phyloP scores from a whole-genome alignment of 1,140 invertebrate genomes.

The Penaeus chinensis region DNA sequence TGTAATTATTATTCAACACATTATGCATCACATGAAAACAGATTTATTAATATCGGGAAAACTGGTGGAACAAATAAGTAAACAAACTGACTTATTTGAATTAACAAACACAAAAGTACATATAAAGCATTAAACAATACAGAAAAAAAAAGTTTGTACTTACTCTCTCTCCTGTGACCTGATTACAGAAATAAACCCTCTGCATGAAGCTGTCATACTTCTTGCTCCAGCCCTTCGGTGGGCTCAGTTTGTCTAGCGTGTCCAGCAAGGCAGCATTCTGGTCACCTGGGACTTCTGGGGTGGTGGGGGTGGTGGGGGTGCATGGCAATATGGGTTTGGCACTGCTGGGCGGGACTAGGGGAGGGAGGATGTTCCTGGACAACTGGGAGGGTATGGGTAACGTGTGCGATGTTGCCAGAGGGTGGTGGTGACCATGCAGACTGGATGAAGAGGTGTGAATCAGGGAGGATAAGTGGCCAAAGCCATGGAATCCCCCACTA shows the following conservation, averaged over 20 bases:
- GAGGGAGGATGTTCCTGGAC: constrained; percentile 42
- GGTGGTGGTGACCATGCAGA: too few relatives aligned
- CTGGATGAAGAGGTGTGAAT: too few relatives aligned
- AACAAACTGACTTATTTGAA: background rate
- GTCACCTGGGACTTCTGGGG: constrained; percentile 40
- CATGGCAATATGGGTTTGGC: constrained; percentile 64
- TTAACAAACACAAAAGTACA: background rate
- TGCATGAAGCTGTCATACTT: background rate
- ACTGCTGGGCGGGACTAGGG: constrained; percentile 64
- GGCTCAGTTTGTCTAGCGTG: background rate
- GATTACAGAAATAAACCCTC: constrained; percentile 3
- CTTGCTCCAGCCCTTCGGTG: constrained; percentile 4
- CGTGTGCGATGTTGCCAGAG: too few relatives aligned
- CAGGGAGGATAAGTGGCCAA: too few relatives aligned
- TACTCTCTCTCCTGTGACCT: constrained; percentile 1
- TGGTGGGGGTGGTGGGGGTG: constrained; percentile 42
- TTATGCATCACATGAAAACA: too few relatives aligned
- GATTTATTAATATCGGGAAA: too few relatives aligned
- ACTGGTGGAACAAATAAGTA: too few relatives aligned
- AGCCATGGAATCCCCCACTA: too few relatives aligned
- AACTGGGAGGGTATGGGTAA: too few relatives aligned
- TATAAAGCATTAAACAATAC: background rate
- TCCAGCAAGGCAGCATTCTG: constrained; percentile 51
- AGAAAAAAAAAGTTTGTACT: background rate
- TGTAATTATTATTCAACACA: too few relatives aligned